Base-by-base conservation (phyloP, 2,888 invertebrate genomes). In the Tenthredo notha region DNA sequence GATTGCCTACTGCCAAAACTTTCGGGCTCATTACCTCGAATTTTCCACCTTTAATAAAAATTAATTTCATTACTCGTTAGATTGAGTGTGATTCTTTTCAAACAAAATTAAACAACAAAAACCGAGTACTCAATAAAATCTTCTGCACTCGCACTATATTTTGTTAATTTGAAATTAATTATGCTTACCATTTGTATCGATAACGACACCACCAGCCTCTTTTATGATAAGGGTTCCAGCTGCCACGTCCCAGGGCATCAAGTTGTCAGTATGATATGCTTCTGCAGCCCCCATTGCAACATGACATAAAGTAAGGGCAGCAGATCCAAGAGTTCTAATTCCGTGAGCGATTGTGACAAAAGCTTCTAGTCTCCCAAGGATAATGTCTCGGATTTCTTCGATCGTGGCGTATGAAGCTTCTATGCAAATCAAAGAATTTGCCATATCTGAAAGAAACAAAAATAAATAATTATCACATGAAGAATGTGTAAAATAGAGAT, bases 221-320 rank as follows among this genome's bases (percentile, higher is more conserved):
- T 94, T 93, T 29, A 97, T 94, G 87, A 98, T 96, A 43, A 98
- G 92, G 54, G 95, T 95, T 5, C 97, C 97, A 4, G 97, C 98
- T 47, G 97, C 96, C 29, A 97, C 95, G 92, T 98, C 97, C 98
- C 97, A 98, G n/a, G 96, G 95, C 91, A 96, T 95, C 67, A 97
- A 94, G 86, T 97, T 96, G 90, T 96, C 96, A 87, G 96, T 96
- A 88, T 96, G 96, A 92, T 97, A 97, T 50, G 95, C 95, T 90
- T 97, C 97, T 54, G 95, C 94, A 83, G 94, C 94, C 0, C 97
- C 97, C 88, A 94, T 94, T 12, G 97, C 97, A 0, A 98, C 95
- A 90, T 96, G 95, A 90, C 96, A 96, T 90, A 97, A 94, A 78
- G 96, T 95, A 86, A 97, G 90, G 1, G 97, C 97, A 6, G 97